phyloP scores from a whole-genome alignment of 2,797 vertebrate species.

The Streptopelia turtur region DNA sequence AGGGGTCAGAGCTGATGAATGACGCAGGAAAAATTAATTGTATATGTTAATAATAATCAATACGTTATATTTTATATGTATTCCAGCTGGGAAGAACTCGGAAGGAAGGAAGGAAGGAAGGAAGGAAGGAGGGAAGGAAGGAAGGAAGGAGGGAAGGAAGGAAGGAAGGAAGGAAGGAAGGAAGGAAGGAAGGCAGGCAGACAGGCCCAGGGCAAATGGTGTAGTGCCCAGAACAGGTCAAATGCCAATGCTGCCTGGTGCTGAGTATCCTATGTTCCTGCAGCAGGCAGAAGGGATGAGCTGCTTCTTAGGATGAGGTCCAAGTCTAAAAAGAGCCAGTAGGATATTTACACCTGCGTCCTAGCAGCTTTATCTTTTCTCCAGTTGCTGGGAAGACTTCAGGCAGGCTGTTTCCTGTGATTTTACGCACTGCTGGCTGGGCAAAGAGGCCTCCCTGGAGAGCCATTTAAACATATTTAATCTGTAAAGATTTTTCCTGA shows the following conservation, averaged over 20 bases:
- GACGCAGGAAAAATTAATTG: not conserved
- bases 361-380: conserved; percentile 19
- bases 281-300: not conserved
- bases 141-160: no score
- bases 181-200: no score
- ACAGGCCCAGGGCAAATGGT: not conserved
- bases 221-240: not conserved
- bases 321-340: not conserved
- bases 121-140: no score
- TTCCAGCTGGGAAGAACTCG: not conserved
- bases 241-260: not conserved
- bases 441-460: not conserved
- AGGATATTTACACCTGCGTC: not conserved
- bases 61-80: not conserved
- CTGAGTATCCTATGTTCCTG: not conserved
- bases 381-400: not conserved
- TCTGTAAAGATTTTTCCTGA: not conserved
- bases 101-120: not conserved
- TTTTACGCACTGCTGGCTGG: not conserved
- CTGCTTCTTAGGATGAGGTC: not conserved
- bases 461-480: not conserved
- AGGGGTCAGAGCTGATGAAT: not conserved
- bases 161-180: no score
- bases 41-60: not conserved
- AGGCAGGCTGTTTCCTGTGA: conserved; percentile 14